These are phyloP conservation scores for Prionace glauca DNA, from an alignment of 2,797 vertebrate genomes.

Conservation along the genomic window DNA sequence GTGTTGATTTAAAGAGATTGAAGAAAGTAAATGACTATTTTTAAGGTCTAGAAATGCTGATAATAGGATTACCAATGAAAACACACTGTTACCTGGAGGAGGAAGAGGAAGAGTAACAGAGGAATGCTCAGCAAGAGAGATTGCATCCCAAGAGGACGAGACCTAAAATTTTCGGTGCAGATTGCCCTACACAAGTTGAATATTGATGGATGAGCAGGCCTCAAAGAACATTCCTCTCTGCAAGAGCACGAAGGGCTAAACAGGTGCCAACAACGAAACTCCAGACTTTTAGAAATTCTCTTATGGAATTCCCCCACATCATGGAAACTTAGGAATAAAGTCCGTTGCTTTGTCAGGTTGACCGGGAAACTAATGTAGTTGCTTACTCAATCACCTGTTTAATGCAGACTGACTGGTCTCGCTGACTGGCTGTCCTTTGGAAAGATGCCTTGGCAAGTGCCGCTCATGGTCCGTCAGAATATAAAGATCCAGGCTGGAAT, in stretches of 20 bases:
- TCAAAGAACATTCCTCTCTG: not conserved
- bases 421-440: not conserved
- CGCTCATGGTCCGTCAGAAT: not conserved
- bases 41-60: not conserved
- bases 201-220: too few species aligned
- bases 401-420: not conserved
- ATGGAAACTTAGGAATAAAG: not conserved
- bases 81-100: not conserved
- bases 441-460: not conserved
- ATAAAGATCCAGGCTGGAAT: not conserved
- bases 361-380: not conserved
- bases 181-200: too few species aligned
- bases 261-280: not conserved
- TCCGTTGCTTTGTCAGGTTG: not conserved
- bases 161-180: too few species aligned
- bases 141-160: too few species aligned
- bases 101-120: not conserved
- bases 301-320: not conserved
- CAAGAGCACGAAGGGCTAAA: not conserved
- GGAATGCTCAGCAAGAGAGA: not conserved
- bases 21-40: not conserved
- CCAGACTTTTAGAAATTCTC: too few species aligned
- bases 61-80: not conserved
- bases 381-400: not conserved
- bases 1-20: not conserved